These are phyloP conservation scores for Hylaeus anthracinus DNA, from an alignment of 1,140 invertebrate genomes.

Conservation along the genomic window DNA sequence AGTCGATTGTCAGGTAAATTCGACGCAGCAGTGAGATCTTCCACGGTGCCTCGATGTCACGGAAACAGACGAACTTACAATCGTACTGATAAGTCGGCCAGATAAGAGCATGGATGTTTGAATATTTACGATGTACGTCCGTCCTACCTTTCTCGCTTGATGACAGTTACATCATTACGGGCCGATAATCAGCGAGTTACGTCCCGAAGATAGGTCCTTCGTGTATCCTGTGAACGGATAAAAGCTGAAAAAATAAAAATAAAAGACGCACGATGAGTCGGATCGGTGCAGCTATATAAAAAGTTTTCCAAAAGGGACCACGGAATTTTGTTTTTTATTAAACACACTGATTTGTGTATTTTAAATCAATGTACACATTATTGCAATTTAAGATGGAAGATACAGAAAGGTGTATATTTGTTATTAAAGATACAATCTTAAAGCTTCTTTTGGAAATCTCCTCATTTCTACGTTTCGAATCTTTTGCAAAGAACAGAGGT, in stretches of 20 bases:
- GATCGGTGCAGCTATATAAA: too few species aligned
- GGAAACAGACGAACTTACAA: conserved; percentile 20
- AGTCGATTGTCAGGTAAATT: conserved; percentile 1
- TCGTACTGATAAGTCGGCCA: conserved; percentile 25
- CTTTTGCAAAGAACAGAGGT: too few species aligned
- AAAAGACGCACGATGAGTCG: too few species aligned
- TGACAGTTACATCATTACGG: conserved; percentile 15
- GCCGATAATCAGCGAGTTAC: not conserved
- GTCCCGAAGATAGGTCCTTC: not conserved
- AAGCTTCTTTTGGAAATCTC: too few species aligned
- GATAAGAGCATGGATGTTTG: conserved; percentile 40
- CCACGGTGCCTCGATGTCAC: conserved; percentile 15
- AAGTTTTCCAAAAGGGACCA: too few species aligned
- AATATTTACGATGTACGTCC: conserved; percentile 29
- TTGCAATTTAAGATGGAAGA: too few species aligned
- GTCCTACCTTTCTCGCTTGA: not conserved
- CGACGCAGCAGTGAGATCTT: not conserved
- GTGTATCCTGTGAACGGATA: not conserved
- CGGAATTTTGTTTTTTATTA: too few species aligned
- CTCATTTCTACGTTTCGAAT: too few species aligned
- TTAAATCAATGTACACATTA: too few species aligned
- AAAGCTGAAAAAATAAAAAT: not conserved
- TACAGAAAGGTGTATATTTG: too few species aligned
- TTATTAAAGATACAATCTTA: too few species aligned
- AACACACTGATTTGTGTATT: too few species aligned